Evolutionary conservation across 2,888 invertebrate genomes (phyloP), one percentile per base, ranked within the genome.

Genomic region (Ptilodon capucinus): DNA sequence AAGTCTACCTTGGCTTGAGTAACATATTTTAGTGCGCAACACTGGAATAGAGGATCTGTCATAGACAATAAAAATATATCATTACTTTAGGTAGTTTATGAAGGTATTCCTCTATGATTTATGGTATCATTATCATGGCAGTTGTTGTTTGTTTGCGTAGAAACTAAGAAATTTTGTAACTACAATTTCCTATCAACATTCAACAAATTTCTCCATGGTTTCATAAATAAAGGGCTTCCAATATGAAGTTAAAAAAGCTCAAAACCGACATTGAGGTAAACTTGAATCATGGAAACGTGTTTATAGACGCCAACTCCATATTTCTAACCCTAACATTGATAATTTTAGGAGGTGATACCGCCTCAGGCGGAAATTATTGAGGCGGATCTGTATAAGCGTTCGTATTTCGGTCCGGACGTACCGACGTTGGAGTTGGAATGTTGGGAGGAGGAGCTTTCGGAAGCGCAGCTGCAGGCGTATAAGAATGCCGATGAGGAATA

Each of bases 391-490:
- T 91, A 90, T 61, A 90, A 89, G 56, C 80, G 89, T 4, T 79
- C 86, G 1, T 91, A 91, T 60, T 91, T 87, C 43, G 91, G 91
- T 4, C 91, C 91, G n/a, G 91, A 91, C 64, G 82, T 91, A 2
- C 91, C 90, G 0, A 91, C 92, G 0, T 79, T 95, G 40, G 93
- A 94, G 49, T 88, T 96, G 72, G 95, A 95, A 61, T 95, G 94
- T 71, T 94, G 93, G 92, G 93, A 94, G 30, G 96, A 96, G 52
- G 94, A 94, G 36, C 83, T 96, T 0, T 93, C 94, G 0, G 92
- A 94, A 43, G 92, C 89, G 1, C 96, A 96, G 75, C 73, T 93
- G 14, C 92, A 92, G 38, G 92, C 92, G 0, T 93, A 92, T 59
- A 92, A 93, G 57, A 92, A 92, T 77, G 92, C 93, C 7, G 92